Base-by-base conservation (phyloP, 2,888 invertebrate species). In the Xestia ashworthii region DNA sequence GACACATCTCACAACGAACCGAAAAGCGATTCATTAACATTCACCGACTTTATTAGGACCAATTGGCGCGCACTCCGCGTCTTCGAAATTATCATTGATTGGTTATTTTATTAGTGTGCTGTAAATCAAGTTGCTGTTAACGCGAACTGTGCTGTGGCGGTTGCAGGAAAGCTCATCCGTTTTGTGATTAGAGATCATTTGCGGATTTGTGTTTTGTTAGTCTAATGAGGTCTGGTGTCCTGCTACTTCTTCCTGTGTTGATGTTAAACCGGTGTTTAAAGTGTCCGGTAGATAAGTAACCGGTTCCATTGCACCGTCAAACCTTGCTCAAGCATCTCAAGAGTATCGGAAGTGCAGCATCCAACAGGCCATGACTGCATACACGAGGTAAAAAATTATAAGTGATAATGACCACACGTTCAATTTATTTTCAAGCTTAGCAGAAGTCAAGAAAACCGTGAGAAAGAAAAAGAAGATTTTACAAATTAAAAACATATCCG, bases 21-120 rank as follows among this genome's bases (percentile, higher is more conserved):
- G 91, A 91, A 94, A 93, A 94, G 92, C 94, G 95, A 95, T 95
- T 96, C 96, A 96, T 96, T 96, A 96, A 95, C 95, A 95, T 96
- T 95, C 95, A 94, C 95, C 92, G 94, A 93, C 94, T 95, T 95
- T 96, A 96, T 96, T 96, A 95, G 92, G 88, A 91, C 92, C 95
- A 94, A 95, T 95, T 95, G 94, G 93, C 92, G 91, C 79, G 90
- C 83, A 84, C 83, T 88, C 91, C 87, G 85, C 91, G 91, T 91
- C 89, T 89, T 83, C 86, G 85, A 86, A 90, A 90, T 91, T 89
- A 89, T 89, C 88, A 93, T 93, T 93, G 88, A 89, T 89, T 85
- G 91, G 89, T 90, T 89, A 87, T 90, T 92, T 92, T 88, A 90
- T 89, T 87, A 79, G 81, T 78, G 85, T 32, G 83, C 79, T 80